Percentiles rank a stretch among this genome's conserved stretches.
These are phyloP conservation scores for Tipula unca DNA, from an alignment of 2,888 invertebrate genomes.

Conservation along the genomic window DNA sequence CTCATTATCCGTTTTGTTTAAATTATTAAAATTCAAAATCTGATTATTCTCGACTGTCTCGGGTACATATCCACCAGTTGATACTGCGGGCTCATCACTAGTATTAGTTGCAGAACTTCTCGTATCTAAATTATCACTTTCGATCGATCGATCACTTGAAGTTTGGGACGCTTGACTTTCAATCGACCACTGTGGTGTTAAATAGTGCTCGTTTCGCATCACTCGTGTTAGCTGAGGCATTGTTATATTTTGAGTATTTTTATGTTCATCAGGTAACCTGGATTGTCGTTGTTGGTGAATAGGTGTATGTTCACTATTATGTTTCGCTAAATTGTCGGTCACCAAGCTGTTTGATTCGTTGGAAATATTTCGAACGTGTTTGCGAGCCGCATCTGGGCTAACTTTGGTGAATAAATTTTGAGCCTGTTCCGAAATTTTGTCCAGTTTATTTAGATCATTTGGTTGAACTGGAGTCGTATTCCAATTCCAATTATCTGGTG, in stretches of 20 bases:
- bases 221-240: constrained; percentile 24
- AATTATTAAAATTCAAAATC: background rate
- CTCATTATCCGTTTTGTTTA: background rate
- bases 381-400: background rate
- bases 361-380: background rate
- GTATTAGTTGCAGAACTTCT: constrained; percentile 50
- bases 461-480: constrained; percentile 26
- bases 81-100: constrained; percentile 42
- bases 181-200: constrained; percentile 55
- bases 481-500: constrained; percentile 22
- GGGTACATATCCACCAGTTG: background rate
- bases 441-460: constrained; percentile 35
- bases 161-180: constrained; percentile 59
- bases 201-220: constrained; percentile 22
- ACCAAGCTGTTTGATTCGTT: background rate
- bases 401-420: background rate
- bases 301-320: background rate
- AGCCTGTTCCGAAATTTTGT: background rate
- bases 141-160: constrained; percentile 53
- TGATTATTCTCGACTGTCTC: background rate
- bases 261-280: constrained; percentile 26
- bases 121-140: constrained; percentile 53
- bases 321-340: background rate
- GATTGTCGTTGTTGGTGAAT: constrained; percentile 20
- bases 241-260: constrained; percentile 28